phyloP scores from a whole-genome alignment of 2,113 vertebrate species.

The Tiliqua scincoides region DNA sequence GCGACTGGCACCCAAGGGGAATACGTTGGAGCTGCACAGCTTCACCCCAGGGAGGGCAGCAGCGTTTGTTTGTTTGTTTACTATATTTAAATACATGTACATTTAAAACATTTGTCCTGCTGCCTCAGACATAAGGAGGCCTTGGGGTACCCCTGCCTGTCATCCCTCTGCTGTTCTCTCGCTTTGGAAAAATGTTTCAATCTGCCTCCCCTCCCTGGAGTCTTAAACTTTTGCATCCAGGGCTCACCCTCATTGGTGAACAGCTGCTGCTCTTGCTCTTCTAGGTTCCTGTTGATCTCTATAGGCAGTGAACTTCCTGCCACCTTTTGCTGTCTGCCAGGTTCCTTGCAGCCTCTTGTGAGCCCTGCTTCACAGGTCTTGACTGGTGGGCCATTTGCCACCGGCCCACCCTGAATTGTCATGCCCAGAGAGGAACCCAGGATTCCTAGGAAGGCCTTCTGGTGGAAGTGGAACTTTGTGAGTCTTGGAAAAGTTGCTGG shows the following conservation, averaged over 20 bases:
- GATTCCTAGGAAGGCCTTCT: not conserved
- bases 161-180: not conserved
- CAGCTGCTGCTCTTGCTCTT: not conserved
- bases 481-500: not conserved
- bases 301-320: not conserved
- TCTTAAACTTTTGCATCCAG: not conserved
- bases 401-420: not conserved
- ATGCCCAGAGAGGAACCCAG: not conserved
- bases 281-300: not conserved
- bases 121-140: too few relatives aligned
- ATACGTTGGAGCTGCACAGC: too few relatives aligned
- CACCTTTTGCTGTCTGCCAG: not conserved
- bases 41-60: too few relatives aligned
- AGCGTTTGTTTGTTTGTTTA: too few relatives aligned
- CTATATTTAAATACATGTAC: too few relatives aligned
- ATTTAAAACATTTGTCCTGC: too few relatives aligned
- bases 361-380: not conserved
- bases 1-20: too few relatives aligned
- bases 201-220: not conserved
- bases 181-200: not conserved
- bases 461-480: not conserved
- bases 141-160: too few relatives aligned
- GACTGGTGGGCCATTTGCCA: not conserved
- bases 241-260: too few relatives aligned
- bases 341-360: not conserved